phyloP scores from a whole-genome alignment of 2,113 vertebrate genomes.

The Brevimyrus niger region DNA sequence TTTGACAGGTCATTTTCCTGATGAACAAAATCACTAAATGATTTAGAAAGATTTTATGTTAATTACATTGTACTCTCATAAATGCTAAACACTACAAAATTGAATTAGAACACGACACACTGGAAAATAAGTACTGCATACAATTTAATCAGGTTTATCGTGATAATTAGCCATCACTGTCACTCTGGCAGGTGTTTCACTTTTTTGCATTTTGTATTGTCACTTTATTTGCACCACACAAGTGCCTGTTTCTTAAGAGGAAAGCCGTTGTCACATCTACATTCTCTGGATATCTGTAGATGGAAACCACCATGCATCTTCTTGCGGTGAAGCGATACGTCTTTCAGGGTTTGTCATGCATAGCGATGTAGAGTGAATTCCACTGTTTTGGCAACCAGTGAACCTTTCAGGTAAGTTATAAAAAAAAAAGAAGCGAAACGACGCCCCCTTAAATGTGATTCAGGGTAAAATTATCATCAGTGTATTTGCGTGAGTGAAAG shows the following conservation, averaged over 20 bases:
- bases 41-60: neutral
- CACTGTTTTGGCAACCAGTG: neutral
- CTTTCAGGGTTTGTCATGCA: neutral
- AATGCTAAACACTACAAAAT: neutral
- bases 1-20: neutral
- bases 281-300: neutral
- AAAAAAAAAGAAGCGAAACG: too few species aligned
- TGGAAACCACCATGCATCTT: neutral
- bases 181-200: neutral
- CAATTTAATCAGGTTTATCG: neutral
- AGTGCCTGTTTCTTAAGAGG: neutral
- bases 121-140: neutral
- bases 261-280: neutral
- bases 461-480: neutral
- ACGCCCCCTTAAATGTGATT: too few species aligned
- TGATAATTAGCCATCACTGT: neutral
- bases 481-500: neutral
- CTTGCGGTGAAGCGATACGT: neutral
- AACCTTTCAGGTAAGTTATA: neutral
- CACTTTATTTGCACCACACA: neutral
- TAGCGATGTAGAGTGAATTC: neutral
- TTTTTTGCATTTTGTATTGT: neutral
- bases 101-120: neutral
- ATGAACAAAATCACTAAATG: neutral
- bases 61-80: neutral